Conservation (phyloP, 1,140 invertebrate species). For the Bactericera cockerelli region DNA sequence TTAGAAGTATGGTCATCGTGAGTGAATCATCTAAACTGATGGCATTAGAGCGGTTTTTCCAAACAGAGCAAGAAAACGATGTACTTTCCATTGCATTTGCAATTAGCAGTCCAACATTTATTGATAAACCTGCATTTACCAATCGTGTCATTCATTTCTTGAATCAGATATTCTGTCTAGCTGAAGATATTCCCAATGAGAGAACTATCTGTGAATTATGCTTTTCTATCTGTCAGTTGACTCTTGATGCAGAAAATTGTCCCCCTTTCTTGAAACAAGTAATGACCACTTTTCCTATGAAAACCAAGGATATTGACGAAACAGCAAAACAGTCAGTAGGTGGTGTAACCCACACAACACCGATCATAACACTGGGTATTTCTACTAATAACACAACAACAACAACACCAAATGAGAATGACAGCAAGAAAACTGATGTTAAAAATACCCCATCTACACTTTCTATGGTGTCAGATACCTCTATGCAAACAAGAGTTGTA, state of each 20-base stretch:
- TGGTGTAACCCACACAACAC: not conserved
- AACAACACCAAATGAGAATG: constrained; percentile 30
- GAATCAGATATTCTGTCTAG: not conserved
- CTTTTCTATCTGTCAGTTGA: not conserved
- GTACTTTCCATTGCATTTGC: not conserved
- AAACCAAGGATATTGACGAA: not conserved
- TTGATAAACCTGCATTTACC: not conserved
- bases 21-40: not conserved
- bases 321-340: not conserved
- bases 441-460: not conserved
- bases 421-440: constrained; percentile 16
- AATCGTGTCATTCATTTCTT: not conserved
- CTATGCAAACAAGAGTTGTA: not conserved
- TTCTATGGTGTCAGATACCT: not conserved
- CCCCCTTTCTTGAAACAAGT: not conserved
- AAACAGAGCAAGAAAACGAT: not conserved
- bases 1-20: not conserved
- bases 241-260: not conserved
- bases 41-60: not conserved
- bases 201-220: not conserved
- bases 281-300: not conserved
- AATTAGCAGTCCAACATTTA: not conserved
- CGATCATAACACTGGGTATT: not conserved
- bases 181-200: not conserved
- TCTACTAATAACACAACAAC: constrained; percentile 28